Percentiles rank a stretch among this genome's conserved stretches.
phyloP scores from a whole-genome alignment of 2,888 invertebrate species.

The Phania funesta region DNA sequence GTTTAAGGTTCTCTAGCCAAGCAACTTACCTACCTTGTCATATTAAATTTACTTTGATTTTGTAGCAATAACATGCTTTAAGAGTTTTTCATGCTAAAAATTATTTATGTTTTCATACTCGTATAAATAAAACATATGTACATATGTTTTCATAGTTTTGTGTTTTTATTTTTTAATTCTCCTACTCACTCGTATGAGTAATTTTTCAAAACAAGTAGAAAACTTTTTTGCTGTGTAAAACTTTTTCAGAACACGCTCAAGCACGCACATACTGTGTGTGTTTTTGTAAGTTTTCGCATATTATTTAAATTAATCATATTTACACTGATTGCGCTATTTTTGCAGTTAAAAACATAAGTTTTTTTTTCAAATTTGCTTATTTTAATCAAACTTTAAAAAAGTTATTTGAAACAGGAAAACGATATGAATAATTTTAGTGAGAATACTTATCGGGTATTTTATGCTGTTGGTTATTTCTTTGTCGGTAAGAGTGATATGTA shows the following conservation, averaged over 20 bases:
- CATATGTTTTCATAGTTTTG: constrained; percentile 12
- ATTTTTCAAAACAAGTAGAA: background rate
- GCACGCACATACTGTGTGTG: too few relatives aligned
- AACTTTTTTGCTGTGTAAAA: constrained; percentile 3
- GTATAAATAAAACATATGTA: background rate
- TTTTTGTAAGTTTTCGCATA: background rate
- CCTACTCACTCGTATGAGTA: background rate
- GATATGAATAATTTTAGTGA: background rate
- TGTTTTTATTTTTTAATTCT: background rate
- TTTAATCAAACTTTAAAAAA: background rate
- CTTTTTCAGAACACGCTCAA: background rate
- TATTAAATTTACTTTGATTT: too few relatives aligned
- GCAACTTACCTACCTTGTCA: too few relatives aligned
- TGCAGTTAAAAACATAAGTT: background rate
- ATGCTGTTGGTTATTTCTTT: too few relatives aligned
- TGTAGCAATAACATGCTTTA: too few relatives aligned
- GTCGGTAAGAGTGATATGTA: too few relatives aligned
- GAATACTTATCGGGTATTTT: too few relatives aligned
- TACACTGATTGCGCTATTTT: background rate
- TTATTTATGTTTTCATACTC: background rate
- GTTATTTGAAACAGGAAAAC: too few relatives aligned
- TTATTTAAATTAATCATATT: constrained; percentile 16
- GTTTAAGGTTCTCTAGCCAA: too few relatives aligned
- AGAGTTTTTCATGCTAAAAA: too few relatives aligned
- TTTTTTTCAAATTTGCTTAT: background rate